A percentile compares a stretch with the other conserved stretches of the same genome.
These are phyloP conservation scores for Aradophagus sp. DNA, from an alignment of 1,140 invertebrate species.

Conservation along the genomic window DNA sequence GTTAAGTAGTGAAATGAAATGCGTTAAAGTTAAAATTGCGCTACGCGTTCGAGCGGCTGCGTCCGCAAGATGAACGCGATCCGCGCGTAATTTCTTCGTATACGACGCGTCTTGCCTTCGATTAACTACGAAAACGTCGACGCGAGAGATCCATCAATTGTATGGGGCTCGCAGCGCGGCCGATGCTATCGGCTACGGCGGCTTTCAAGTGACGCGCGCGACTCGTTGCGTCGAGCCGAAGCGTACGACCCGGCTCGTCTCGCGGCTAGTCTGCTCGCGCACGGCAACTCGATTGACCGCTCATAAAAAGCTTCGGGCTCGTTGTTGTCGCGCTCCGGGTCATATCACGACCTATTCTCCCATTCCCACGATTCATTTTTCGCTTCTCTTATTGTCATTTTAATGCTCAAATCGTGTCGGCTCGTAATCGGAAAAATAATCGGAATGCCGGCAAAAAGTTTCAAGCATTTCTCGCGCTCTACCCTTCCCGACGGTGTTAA, in stretches of 20 bases:
- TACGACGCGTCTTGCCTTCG: constrained; percentile 37
- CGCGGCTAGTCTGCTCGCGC: constrained; percentile 5
- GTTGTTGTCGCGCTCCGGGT: background rate
- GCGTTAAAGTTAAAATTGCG: too few relatives aligned
- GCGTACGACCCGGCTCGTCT: constrained; percentile 21
- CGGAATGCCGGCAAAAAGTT: too few relatives aligned
- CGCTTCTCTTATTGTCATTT: constrained; percentile 1
- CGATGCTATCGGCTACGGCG: too few relatives aligned
- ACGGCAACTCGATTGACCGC: constrained; percentile 10
- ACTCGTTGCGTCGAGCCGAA: constrained; percentile 1
- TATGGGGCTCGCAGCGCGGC: constrained; percentile 15
- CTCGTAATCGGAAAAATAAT: too few relatives aligned
- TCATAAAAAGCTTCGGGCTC: background rate
- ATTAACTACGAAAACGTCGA: constrained; percentile 61
- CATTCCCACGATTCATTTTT: constrained; percentile 1
- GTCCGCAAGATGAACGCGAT: too few relatives aligned
- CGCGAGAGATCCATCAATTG: constrained; percentile 65
- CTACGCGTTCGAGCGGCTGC: too few relatives aligned
- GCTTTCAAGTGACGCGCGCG: constrained; percentile 23
- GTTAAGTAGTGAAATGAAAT: too few relatives aligned
- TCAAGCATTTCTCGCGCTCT: too few relatives aligned
- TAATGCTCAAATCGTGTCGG: too few relatives aligned
- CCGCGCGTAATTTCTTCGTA: too few relatives aligned
- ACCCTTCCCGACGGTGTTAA: too few relatives aligned
- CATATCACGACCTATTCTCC: constrained; percentile 1